A percentile compares a stretch with the other conserved stretches of the same genome.
Conservation (phyloP, 2,888 invertebrate genomes). For the Chrysolina haemoptera region DNA sequence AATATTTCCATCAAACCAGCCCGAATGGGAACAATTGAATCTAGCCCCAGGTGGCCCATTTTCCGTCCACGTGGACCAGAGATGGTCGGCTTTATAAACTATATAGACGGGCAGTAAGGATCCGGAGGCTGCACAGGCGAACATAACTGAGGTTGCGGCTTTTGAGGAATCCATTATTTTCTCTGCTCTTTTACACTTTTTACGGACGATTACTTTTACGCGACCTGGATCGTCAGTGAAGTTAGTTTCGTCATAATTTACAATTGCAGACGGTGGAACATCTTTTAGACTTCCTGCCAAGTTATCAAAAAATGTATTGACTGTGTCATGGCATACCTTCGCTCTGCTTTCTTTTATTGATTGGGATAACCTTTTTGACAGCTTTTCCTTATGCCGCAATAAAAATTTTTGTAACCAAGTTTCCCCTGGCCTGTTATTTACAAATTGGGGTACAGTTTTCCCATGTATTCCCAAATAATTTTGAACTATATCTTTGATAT, state of each 20-base stretch:
- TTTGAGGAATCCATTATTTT: slow-evolving; percentile 30
- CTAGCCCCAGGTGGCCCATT: slow-evolving; percentile 33
- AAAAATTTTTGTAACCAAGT: slow-evolving; percentile 27
- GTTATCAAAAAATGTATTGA: too few species aligned
- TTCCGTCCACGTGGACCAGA: slow-evolving; percentile 23
- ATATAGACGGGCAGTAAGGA: background rate
- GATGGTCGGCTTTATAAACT: slow-evolving; percentile 44
- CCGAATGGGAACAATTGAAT: slow-evolving; percentile 29
- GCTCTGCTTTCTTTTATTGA: background rate
- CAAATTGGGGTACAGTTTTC: background rate
- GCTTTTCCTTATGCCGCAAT: slow-evolving; percentile 8
- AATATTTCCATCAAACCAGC: slow-evolving; percentile 29
- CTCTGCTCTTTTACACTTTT: slow-evolving; percentile 24
- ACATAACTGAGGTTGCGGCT: slow-evolving; percentile 31
- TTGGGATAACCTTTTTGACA: slow-evolving; percentile 38
- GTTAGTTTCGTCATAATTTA: slow-evolving; percentile 48
- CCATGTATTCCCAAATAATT: too few species aligned
- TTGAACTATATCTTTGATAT: background rate
- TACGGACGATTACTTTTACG: slow-evolving; percentile 42
- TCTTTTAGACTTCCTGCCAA: too few species aligned
- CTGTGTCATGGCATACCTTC: too few species aligned
- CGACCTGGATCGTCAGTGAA: slow-evolving; percentile 47
- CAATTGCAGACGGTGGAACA: slow-evolving; percentile 20
- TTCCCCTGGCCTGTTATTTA: slow-evolving; percentile 16
- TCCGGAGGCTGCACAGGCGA: slow-evolving; percentile 33